phyloP scores from a whole-genome alignment of 1,140 invertebrate species.

The Leptestheria dahalacensis region DNA sequence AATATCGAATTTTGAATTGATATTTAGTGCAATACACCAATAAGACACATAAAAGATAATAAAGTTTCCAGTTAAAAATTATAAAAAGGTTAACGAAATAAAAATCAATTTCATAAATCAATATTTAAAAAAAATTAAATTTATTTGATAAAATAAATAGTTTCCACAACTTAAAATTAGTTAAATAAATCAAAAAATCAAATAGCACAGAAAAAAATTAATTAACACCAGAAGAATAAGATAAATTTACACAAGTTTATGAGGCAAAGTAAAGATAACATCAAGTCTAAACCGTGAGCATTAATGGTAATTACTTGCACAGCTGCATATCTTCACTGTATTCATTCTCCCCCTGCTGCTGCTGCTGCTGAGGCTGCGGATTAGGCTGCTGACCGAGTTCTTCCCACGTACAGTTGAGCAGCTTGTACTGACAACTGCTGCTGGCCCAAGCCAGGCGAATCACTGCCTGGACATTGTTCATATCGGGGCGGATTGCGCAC shows the following conservation, averaged over 20 bases:
- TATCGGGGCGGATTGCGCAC: slow-evolving; percentile 32
- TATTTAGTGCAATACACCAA: no score
- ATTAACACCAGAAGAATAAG: no score
- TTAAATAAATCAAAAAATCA: no score
- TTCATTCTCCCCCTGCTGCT: neutral
- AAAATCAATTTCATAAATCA: slow-evolving; percentile 12
- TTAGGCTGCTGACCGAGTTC: slow-evolving; percentile 34
- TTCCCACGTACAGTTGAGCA: slow-evolving; percentile 46
- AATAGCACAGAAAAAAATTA: no score
- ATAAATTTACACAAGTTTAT: no score
- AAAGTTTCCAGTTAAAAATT: no score
- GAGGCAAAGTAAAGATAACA: no score
- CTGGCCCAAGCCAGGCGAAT: slow-evolving; percentile 64
- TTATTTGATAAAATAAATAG: no score
- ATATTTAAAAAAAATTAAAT: slow-evolving; percentile 5
- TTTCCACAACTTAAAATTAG: no score
- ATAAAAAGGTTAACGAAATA: neutral
- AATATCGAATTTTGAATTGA: no score
- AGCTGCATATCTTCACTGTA: slow-evolving; percentile 2
- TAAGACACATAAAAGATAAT: no score
- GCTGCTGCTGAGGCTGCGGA: neutral
- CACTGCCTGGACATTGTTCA: slow-evolving; percentile 47
- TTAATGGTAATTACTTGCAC: slow-evolving; percentile 7
- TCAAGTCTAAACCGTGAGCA: no score
- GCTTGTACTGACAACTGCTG: slow-evolving; percentile 48